Base-by-base conservation (phyloP, 2,888 invertebrate species). In the Metellina segmentata region DNA sequence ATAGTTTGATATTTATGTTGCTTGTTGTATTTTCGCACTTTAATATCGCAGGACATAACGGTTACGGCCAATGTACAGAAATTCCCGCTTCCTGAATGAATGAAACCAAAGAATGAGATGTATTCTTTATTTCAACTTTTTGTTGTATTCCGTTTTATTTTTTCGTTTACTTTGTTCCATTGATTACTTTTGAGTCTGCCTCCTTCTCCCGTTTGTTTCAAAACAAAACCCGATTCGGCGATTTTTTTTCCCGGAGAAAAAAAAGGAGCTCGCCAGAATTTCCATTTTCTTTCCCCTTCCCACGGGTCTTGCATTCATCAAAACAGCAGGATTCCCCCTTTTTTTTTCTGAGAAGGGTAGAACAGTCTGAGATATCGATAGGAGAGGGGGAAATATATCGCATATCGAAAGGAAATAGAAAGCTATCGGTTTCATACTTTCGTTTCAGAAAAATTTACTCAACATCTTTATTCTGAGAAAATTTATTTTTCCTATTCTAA, bases 381-480 rank as follows among this genome's bases (percentile, higher is more conserved):
- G n/a, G 78, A 53, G 77, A 34, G 19, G 8, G 34, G 61, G 48
- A 83, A 74, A 48, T 49, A 78, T 86, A 86, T 78, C 49, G 69
- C 70, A 86, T 86, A 78, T 86, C 78, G 85, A 86, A 78, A 70
- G 85, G 85, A 86, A 78, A 86, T 86, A 77, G 85, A 86, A 86
- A 34, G 61, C 75, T 20, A 75, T 85, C 71, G 51, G 34, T n/a
- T 78, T 78, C 70, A 20, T 78, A 20, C 78, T 48, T 86, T 86
- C 70, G 61, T 86, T 86, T 78, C n/a, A 77, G 48, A 49, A 75
- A 69, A 78, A 77, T 78, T 86, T 86, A 70, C 77, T 70, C 49
- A 13, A n/a, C 70, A 78, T 51, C 11, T 86, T 86, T 86, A 86
- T 86, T 86, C 51, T 70, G 69, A 20, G 78, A 70, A 61, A 86